Base-by-base conservation (phyloP, 2,797 vertebrate species). In the Sebastes kiyomatsui region DNA sequence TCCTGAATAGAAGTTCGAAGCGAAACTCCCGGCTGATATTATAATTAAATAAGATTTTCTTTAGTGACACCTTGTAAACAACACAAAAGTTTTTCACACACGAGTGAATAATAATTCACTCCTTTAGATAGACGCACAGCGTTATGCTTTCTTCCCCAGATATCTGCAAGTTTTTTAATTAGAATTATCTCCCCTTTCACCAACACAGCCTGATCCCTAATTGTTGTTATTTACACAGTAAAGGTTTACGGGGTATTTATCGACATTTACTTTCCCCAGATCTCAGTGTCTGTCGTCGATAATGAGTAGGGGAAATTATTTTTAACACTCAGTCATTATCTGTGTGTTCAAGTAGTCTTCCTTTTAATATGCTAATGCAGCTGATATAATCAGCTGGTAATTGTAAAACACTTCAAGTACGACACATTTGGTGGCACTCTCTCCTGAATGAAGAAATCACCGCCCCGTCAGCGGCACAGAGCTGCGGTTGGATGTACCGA, bases 291-390 rank as follows among this genome's bases (percentile, higher is more conserved):
- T 87, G 92, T 83, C 52, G 78, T 83, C 75, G 90, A 92, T 94
- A 95, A 94, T 87, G 93, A 94, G 92, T 77, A 77, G 86, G 89
- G 90, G 86, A 83, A 91, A 92, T 91, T 86, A 93, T 94, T 94
- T 94, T 88, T 85, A 92, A 91, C 92, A 90, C 90, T 92, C 87
- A 88, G 87, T 93, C 93, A 95, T 95, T 95, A 94, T 93, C 92
- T 86, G 85, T 83, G 87, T 92, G 88, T 94, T 93, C 88, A 90
- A 94, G 93, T 92, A 90, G 88, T 90, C 94, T 92, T 91, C 90
- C 94, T 94, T 28, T 95, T 94, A 94, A 94, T 95, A 95, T 95
- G 94, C 90, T 94, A 95, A 95, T 95, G 88, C 72, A 0, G 88
- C 91, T 88, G 93, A 95, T 94, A 91, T 90, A 85, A 94, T 93